Base-by-base conservation (phyloP, 2,797 vertebrate genomes). In the Sebastes cheni region DNA sequence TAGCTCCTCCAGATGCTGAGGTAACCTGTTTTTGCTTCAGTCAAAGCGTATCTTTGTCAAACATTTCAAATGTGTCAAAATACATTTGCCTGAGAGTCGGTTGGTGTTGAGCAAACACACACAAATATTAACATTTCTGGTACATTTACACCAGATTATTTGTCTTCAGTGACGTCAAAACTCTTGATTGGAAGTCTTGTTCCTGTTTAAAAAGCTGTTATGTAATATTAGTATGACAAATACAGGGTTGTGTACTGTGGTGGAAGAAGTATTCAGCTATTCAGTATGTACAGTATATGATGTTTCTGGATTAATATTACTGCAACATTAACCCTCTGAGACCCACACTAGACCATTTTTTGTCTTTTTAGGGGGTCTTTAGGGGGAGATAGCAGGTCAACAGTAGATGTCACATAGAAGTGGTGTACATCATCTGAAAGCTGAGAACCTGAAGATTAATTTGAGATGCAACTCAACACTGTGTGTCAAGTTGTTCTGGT, bases 71-170 rank as follows among this genome's bases (percentile, higher is more conserved):
- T 50, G 60, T 62, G 60, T 75, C 42, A 67, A 59, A 76, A 34
- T 10, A 22, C 25, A 32, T 22, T 23, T 1, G 50, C 13, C 67
- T 25, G n/a, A 36, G 50, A 39, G 72, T 55, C 6, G 14, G 14
- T 55, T 16, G 12, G 39, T 16, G 14, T 42, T 14, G 39, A 42
- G 32, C 39, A 66, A 71, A 65, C 54, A 16, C 39, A 75, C 79
- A 68, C 34, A 72, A 22, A 79, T 20, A 84, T 62, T 32, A 61
- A 76, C 16, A 68, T 58, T 74, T 74, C 32, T 74, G 23, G 13
- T 54, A 23, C 56, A 39, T 61, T 68, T 12, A 50, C 67, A 16
- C 20, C 54, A 34, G 42, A 46, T 46, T 55, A 52, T 52, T 52
- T 16, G 13, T 36, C 18, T 29, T 18, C 8, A 18, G 2, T 85